Evolutionary conservation across 2,888 invertebrate species (phyloP).

Genomic region (Ametastegia equiseti): DNA sequence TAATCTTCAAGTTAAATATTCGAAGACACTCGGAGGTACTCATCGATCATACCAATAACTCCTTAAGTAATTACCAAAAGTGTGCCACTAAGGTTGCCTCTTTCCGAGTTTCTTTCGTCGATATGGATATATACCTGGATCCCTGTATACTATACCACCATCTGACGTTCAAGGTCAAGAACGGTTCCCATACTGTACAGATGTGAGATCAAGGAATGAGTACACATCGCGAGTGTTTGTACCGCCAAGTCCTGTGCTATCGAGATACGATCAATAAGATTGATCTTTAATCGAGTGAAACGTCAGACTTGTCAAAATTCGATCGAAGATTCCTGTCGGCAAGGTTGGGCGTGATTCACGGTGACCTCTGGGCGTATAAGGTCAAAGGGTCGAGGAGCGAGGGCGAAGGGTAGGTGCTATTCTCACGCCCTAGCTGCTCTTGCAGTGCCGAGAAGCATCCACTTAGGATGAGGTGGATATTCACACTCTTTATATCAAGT

Average conservation of each 20-base stretch:
- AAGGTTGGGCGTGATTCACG: conserved; percentile 53
- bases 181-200: conserved; percentile 2
- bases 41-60: conserved; percentile 35
- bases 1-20: conserved; percentile 23
- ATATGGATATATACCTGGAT: not conserved
- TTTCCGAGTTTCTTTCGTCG: not conserved
- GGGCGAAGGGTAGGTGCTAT: conserved; percentile 64
- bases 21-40: not conserved
- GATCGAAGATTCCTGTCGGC: conserved; percentile 67
- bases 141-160: not conserved
- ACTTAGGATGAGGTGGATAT: conserved; percentile 68
- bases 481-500: conserved; percentile 69
- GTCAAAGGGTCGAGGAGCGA: conserved; percentile 70
- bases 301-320: conserved; percentile 70
- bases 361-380: conserved; percentile 67
- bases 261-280: conserved; percentile 37
- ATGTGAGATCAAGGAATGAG: not conserved
- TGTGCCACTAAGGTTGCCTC: not conserved
- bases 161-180: conserved; percentile 18
- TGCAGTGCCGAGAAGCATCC: conserved; percentile 69
- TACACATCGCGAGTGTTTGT: conserved; percentile 26
- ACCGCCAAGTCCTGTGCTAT: conserved; percentile 26
- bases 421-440: conserved; percentile 75
- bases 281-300: conserved; percentile 50
- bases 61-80: not conserved